phyloP scores from a whole-genome alignment of 1,140 invertebrate species.

The Cotesia typhae region DNA sequence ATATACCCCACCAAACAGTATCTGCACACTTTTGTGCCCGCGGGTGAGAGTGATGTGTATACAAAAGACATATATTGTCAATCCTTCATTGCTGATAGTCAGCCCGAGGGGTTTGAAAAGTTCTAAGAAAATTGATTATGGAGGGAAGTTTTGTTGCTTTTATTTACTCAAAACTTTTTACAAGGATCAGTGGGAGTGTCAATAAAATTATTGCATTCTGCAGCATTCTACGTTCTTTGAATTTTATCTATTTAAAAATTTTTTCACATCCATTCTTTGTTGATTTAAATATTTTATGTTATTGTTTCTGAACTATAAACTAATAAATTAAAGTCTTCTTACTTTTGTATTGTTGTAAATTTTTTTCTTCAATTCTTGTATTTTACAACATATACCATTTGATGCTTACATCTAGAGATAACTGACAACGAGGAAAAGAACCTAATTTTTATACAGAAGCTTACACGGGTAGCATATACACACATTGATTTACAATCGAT shows the following conservation, averaged over 20 bases:
- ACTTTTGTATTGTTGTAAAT: not conserved
- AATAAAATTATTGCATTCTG: constrained; percentile 18
- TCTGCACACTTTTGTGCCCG: not conserved
- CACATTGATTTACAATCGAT: constrained; percentile 16
- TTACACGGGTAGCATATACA: not conserved
- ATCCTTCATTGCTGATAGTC: constrained; percentile 9
- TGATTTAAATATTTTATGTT: not conserved
- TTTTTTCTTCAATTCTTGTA: too few species aligned
- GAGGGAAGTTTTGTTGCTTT: constrained; percentile 17
- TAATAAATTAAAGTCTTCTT: not conserved
- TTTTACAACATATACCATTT: too few species aligned
- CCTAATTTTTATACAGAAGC: constrained; percentile 11
- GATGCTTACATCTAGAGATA: too few species aligned
- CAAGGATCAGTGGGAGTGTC: constrained; percentile 3
- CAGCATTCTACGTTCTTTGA: constrained; percentile 5
- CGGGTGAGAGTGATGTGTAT: not conserved
- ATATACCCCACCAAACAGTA: constrained; percentile 27
- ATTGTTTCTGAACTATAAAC: not conserved
- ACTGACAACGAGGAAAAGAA: not conserved
- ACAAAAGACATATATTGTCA: constrained; percentile 8
- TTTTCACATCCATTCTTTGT: constrained; percentile 7
- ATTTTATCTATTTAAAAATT: constrained; percentile 17
- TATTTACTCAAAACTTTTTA: constrained; percentile 19
- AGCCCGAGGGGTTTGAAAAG: constrained; percentile 8
- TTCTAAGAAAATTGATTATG: constrained; percentile 3